Conservation (phyloP, 2,113 vertebrate species). For the Hystrix cristata region DNA sequence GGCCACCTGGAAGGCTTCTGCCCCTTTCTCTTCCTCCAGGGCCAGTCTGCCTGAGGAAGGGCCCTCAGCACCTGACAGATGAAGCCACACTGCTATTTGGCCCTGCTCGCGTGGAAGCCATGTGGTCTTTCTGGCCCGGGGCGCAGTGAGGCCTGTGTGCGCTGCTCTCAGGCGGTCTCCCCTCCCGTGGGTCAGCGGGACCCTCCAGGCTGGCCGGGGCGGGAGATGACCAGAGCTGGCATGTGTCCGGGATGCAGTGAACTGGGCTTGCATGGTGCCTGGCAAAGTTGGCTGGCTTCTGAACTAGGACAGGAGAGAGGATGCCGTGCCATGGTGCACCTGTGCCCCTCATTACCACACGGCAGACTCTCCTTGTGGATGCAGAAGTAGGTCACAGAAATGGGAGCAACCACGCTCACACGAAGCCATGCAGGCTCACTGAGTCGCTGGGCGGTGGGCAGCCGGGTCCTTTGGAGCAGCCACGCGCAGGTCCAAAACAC, state of each 20-base stretch:
- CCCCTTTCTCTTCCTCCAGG: too few relatives aligned
- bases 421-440: rapidly evolving
- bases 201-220: neutral
- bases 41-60: too few relatives aligned
- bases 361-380: rapidly evolving
- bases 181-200: neutral
- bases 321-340: rapidly evolving
- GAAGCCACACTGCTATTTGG: too few relatives aligned
- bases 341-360: neutral
- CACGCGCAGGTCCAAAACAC: too few relatives aligned
- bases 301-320: neutral
- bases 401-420: neutral
- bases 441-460: too few relatives aligned
- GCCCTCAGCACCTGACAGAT: neutral
- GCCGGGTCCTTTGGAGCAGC: rapidly evolving
- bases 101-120: rapidly evolving
- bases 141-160: neutral
- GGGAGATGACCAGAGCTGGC: neutral
- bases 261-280: too few relatives aligned
- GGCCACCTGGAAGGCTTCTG: too few relatives aligned
- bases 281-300: neutral
- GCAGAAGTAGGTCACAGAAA: neutral
- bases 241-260: too few relatives aligned
- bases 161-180: rapidly evolving
- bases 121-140: neutral